Conservation (phyloP, 1,140 invertebrate species). For the Megalonaias nervosa region DNA sequence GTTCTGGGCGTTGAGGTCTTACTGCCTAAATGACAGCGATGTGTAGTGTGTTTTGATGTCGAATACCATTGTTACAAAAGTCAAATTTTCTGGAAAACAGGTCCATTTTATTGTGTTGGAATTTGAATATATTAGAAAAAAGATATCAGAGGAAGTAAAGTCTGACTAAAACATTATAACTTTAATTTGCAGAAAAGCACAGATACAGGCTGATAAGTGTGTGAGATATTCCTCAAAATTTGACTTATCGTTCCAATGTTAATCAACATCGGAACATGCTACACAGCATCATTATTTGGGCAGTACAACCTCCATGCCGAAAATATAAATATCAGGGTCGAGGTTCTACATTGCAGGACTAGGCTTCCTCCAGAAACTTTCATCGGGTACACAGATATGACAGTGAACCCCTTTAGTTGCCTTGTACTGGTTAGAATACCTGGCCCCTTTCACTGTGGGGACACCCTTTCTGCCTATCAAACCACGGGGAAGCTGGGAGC, state of each 20-base stretch:
- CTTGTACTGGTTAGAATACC: slow-evolving; percentile 30
- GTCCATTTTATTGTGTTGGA: too few species aligned
- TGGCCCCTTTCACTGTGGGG: slow-evolving; percentile 54
- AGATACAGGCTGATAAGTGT: too few species aligned
- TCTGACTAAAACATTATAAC: too few species aligned
- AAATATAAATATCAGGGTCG: neutral
- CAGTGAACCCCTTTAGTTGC: neutral
- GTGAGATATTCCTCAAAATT: too few species aligned
- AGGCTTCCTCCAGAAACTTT: neutral
- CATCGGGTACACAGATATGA: neutral
- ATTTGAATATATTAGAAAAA: too few species aligned
- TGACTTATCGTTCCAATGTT: neutral
- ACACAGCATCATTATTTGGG: neutral
- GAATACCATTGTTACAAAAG: too few species aligned
- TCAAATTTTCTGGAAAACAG: too few species aligned
- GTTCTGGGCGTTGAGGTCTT: too few species aligned
- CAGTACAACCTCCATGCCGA: neutral
- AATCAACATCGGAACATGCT: neutral
- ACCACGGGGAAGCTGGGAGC: slow-evolving; percentile 55
- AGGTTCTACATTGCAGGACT: neutral
- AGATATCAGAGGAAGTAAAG: too few species aligned
- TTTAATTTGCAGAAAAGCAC: too few species aligned
- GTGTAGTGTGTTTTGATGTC: too few species aligned
- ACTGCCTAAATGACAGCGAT: too few species aligned
- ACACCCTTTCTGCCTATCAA: slow-evolving; percentile 58